Evolutionary conservation across 2,113 vertebrate species (phyloP), one percentile per base, ranked within the genome.

Genomic region (Diadophis punctatus): DNA sequence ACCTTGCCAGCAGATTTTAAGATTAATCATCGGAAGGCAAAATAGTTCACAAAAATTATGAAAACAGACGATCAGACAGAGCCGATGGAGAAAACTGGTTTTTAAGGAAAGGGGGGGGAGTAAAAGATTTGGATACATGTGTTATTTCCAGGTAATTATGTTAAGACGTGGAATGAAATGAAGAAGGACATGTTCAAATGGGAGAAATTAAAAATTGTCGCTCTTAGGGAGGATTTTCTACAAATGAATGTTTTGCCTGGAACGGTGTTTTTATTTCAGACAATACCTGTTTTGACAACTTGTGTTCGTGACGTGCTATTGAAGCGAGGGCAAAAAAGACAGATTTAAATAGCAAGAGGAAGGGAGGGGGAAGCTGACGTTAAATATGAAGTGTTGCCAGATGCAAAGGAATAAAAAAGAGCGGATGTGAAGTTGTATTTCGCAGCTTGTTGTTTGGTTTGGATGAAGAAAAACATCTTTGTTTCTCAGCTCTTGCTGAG

Each of bases 301-400:
- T 4, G 27, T 63, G 27, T 14, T 63, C 27, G 5, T 63, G 60
- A 63, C 10, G 60, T 63, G 27, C 60, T 63, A 30, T 63, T 4
- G 11, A 63, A 63, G 60, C 60, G 27, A 63, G 10, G 60, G 11
- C 4, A 63, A 63, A 30, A 30, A 30, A 55, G 27, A 63, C 1
- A 63, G 27, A 63, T 63, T 63, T 63, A 63, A 63, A 63, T 63
- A 3, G 27, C 27, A 63, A 30, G 58, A 12, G 60, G 3, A 5
- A 2, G 0, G 10, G 3, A 1, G 3, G 9, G 58, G 0, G 1
- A 12, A 11, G 11, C 56, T 58, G 60, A n/a, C 11, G 4, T 63
- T 63, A 30, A 63, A 63, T 2, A 14, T 30, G 27, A 63, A 12
- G 27, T 30, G 27, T 30, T 63, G 11, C 58, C 58, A 60, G 58